Percentiles rank a stretch among this genome's conserved stretches.
phyloP scores from a whole-genome alignment of 2,113 vertebrate species.

The Microcebus griseorufus region DNA sequence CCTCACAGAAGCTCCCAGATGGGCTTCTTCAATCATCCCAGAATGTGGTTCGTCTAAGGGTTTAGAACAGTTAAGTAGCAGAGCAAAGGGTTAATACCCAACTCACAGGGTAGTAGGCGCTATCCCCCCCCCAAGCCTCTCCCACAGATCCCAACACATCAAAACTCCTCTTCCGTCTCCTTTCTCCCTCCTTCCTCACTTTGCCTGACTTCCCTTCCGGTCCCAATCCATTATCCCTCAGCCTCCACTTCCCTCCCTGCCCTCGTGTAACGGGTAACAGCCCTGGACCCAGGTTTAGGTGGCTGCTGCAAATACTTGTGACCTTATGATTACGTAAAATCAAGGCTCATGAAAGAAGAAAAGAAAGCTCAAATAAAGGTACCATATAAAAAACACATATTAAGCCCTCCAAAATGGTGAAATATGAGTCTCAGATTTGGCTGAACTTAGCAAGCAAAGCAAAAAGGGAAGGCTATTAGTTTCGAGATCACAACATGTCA shows the following conservation, averaged over 20 bases:
- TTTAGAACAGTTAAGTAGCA: background rate
- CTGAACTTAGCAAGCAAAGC: background rate
- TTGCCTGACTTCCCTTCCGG: background rate
- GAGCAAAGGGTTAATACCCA: background rate
- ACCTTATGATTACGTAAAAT: background rate
- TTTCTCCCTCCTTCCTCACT: background rate
- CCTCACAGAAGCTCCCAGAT: background rate
- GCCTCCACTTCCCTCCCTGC: background rate
- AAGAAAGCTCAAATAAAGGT: background rate
- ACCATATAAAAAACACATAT: background rate
- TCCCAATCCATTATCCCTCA: no score
- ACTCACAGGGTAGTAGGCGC: rapidly evolving
- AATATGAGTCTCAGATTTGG: background rate
- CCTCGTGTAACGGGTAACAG: background rate
- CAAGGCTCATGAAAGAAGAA: background rate
- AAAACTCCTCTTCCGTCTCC: background rate
- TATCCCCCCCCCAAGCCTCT: no score
- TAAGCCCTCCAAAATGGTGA: background rate
- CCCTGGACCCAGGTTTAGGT: background rate
- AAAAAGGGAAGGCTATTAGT: background rate
- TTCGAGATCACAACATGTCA: background rate
- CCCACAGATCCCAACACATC: rapidly evolving
- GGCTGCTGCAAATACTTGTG: background rate
- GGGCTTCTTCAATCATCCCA: background rate
- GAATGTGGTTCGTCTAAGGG: background rate